phyloP scores from a whole-genome alignment of 2,113 vertebrate species.

The Aepyceros melampus region DNA sequence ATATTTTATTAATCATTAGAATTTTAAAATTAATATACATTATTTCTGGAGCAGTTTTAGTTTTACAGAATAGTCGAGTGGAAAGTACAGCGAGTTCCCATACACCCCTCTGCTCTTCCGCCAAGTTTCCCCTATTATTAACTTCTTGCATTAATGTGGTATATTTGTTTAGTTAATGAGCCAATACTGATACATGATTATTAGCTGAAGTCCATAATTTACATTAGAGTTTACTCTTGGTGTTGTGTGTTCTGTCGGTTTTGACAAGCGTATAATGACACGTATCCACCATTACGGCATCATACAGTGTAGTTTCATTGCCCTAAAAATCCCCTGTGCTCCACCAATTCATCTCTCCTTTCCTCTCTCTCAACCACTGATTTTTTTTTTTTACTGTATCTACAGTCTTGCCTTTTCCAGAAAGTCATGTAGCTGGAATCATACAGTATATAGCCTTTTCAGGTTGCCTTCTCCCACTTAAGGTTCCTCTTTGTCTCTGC shows the following conservation, averaged over 20 bases:
- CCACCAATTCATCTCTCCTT: background rate
- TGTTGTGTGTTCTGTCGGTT: background rate
- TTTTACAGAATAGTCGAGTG: background rate
- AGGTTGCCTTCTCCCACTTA: background rate
- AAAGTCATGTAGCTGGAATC: background rate
- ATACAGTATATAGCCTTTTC: background rate
- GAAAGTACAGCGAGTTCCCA: background rate
- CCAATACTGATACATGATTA: background rate
- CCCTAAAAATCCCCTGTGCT: background rate
- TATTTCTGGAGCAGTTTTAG: background rate
- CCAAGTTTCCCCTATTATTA: background rate
- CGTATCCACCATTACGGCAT: background rate
- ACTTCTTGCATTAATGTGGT: background rate
- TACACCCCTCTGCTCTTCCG: background rate
- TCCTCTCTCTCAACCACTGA: background rate
- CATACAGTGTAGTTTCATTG: background rate
- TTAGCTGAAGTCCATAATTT: background rate
- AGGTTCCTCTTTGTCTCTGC: background rate
- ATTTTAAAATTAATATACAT: background rate
- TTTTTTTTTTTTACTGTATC: background rate
- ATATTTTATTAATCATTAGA: background rate
- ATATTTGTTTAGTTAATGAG: background rate
- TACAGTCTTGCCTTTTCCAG: background rate
- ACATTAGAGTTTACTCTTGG: background rate
- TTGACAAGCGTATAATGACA: background rate